Conservation (phyloP, 2,797 vertebrate species). For the Pantherophis vulpinus region DNA sequence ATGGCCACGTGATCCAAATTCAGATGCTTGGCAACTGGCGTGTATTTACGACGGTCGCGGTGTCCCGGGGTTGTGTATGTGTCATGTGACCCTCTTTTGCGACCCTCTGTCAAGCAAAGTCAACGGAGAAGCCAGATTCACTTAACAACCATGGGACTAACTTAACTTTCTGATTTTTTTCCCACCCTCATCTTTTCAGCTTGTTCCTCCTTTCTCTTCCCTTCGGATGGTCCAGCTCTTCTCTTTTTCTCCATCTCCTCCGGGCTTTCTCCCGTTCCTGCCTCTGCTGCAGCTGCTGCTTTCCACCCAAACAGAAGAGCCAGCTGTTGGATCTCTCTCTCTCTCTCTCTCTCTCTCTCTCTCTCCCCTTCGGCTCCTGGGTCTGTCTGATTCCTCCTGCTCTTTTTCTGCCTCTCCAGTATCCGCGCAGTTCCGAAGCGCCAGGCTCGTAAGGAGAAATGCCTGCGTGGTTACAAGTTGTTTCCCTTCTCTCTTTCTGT, state of each 20-base stretch:
- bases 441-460: background rate
- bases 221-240: background rate
- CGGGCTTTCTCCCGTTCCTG: constrained; percentile 1
- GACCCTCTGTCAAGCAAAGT: background rate
- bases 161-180: background rate
- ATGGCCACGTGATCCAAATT: too few relatives aligned
- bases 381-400: constrained; percentile 54
- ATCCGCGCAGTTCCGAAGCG: background rate
- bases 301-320: constrained; percentile 44
- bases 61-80: background rate
- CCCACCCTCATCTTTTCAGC: background rate
- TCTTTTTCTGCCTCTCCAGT: background rate
- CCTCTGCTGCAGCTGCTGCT: background rate
- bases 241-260: constrained; percentile 9
- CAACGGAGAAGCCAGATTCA: background rate
- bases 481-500: background rate
- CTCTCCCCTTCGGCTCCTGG: constrained; percentile 21
- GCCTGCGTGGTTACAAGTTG: background rate
- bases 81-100: background rate
- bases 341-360: background rate
- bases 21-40: background rate
- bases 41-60: background rate
- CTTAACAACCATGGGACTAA: background rate
- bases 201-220: background rate
- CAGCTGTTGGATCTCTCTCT: constrained; percentile 24